Evolutionary conservation across 1,140 invertebrate species (phyloP), one percentile per base, ranked within the genome.

Genomic region (Lordiphosa clarofinis): DNA sequence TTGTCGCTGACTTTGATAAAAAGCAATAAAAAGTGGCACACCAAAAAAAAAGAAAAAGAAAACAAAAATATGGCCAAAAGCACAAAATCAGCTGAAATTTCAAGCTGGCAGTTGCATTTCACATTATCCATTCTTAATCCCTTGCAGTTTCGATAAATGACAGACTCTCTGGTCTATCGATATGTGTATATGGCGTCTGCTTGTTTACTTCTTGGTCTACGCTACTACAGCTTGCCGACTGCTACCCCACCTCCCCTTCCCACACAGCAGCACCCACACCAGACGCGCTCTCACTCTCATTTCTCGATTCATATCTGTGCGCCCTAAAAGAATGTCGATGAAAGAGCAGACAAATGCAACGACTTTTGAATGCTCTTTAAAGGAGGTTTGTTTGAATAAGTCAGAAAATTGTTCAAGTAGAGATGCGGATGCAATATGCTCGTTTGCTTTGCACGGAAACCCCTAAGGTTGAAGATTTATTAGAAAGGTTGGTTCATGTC

Each of bases 11-110:
- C 21, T 24, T 24, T 31, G 28, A 31, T 24, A 31, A 2, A 31
- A 31, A 31, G 13, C 33, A 28, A 54, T 39, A 39, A 35, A 24
- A 75, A 75, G 62, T 78, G 64, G 64, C 74, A 79, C 74, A 79
- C 64, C 68, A 52, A 40, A 15, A 65, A 12, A 50, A 52, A 53
- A 24, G 49, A 1, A 15, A 21, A 21, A 21, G 4, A 2, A 21
- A 21, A 21, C 2, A 21, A 3, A 21, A 21, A 21, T 4, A 24
- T 24, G 5, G 4, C 1, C 4, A 24, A 24, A 24, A 24, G 21
- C 21, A 50, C 56, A 56, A 61, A 62, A 37, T 76, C 73, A 67
- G 73, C 73, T 58, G 21, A 70, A 63, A 44, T 31, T 31, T 31
- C 7, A 15, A 28, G 42, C 47, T 55, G 71, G 47, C 53, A 65